phyloP scores from a whole-genome alignment of 1,140 invertebrate species.

The Cherax quadricarinatus region DNA sequence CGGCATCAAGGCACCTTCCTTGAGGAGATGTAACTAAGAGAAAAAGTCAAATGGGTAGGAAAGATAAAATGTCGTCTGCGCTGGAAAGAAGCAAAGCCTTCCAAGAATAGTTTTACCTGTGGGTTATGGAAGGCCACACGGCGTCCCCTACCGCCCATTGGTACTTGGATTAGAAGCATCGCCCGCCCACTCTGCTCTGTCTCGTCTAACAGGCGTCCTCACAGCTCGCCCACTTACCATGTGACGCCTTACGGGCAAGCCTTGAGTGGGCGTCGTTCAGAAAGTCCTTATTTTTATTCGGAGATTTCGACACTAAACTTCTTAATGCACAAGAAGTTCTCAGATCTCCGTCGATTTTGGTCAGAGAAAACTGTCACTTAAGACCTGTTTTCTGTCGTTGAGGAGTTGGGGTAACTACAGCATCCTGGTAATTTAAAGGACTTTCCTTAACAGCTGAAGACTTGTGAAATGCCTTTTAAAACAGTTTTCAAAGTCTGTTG shows the following conservation, averaged over 20 bases:
- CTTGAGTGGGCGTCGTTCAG: constrained; percentile 16
- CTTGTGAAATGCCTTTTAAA: not conserved
- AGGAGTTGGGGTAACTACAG: constrained; percentile 4
- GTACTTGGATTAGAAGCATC: constrained; percentile 60
- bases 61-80: not conserved
- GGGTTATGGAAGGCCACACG: constrained; percentile 55
- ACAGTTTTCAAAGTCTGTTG: not conserved
- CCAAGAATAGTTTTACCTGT: constrained; percentile 3
- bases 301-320: constrained; percentile 22
- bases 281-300: constrained; percentile 7
- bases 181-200: constrained; percentile 7
- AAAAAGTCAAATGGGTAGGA: too few species aligned
- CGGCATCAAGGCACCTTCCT: too few species aligned
- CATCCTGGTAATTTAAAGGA: not conserved
- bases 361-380: constrained; percentile 29
- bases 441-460: not conserved
- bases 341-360: constrained; percentile 19
- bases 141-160: constrained; percentile 56
- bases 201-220: constrained; percentile 17
- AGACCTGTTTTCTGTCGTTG: constrained; percentile 32
- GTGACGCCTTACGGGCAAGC: constrained; percentile 4
- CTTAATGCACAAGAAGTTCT: not conserved
- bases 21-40: too few species aligned
- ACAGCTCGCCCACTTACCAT: constrained; percentile 36
- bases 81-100: not conserved